Evolutionary conservation across 2,888 invertebrate genomes (phyloP).

Genomic region (Strigamia maritima): DNA sequence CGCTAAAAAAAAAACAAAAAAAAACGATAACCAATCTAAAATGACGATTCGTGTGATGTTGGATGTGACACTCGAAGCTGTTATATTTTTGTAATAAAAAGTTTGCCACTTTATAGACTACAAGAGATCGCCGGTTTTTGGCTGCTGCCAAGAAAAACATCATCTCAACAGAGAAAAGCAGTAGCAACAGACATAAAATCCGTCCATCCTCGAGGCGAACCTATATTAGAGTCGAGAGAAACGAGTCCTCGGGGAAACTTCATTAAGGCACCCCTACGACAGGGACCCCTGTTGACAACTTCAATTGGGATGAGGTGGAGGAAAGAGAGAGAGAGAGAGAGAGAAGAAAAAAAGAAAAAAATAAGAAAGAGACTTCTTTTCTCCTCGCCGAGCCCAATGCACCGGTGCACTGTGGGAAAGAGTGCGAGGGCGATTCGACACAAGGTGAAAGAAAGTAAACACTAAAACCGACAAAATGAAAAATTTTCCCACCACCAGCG

Average conservation of each 20-base stretch:
- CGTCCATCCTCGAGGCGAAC: conserved; percentile 32
- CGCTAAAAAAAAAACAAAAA: neutral
- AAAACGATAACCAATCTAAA: conserved; percentile 22
- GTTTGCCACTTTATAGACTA: conserved; percentile 30
- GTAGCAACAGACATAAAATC: conserved; percentile 26
- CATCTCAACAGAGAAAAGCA: conserved; percentile 12
- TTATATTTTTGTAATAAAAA: conserved; percentile 25
- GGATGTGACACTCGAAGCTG: conserved; percentile 3
- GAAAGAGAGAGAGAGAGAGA: too few species aligned
- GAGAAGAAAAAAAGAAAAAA: too few species aligned
- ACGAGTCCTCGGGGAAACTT: conserved; percentile 34
- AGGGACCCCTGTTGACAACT: conserved; percentile 32
- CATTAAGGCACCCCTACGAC: conserved; percentile 31
- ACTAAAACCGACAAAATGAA: conserved; percentile 17
- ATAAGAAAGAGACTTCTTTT: neutral
- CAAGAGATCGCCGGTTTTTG: neutral
- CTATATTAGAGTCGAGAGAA: conserved; percentile 32
- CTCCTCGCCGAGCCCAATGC: neutral
- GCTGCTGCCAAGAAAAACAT: conserved; percentile 28
- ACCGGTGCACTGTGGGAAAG: conserved; percentile 26
- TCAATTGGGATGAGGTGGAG: conserved; percentile 30
- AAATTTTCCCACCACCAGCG: conserved; percentile 12
- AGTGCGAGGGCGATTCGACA: neutral
- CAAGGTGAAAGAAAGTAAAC: neutral
- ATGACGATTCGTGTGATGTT: conserved; percentile 12